Base-by-base conservation (phyloP, 53 echinoderm and acorn worm genomes). In the Actinopyga echinites region DNA sequence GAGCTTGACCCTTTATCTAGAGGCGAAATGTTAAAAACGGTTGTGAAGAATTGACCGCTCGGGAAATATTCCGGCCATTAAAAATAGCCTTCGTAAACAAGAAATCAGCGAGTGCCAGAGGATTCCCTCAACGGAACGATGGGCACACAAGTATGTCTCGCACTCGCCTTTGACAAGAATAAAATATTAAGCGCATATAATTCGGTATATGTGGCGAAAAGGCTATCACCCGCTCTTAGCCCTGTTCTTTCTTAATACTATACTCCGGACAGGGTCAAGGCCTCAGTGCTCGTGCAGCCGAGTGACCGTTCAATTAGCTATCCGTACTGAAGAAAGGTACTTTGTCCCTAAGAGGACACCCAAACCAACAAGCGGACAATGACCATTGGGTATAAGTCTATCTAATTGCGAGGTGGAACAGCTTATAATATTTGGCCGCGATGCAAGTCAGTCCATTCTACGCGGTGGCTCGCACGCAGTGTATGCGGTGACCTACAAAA, bases 1-100 rank as follows among this genome's bases (percentile, higher is more conserved):
- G 49, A 49, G 49, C 44, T 71, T 71, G 71, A 71, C 71, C 71
- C 44, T 44, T 71, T 71, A 71, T 71, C 71, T 44, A 44, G 71
- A 40, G 71, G 71, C 71, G 42, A 71, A 40, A 71, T 71, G 45
- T 71, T 71, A 40, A 19, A 8, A 22, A 71, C 71, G 71, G 71
- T 71, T 71, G 42, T 40, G 24, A 6, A 40, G 42, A 66, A 35
- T 40, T 71, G 71, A 71, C 71, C 71, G 71, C 71, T 71, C 45
- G 22, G 20, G 71, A 71, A 71, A 40, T 66, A 71, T 44, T 71
- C 43, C 71, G 71, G 42, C 71, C 71, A 71, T 71, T 63, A 28
- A 28, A 28, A 31, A 49, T 49, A 30, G 63, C 63, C 28, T 31
- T 63, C 11, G 28, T 63, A 71, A 71, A 40, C 49, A 23, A 43